A percentile compares a stretch with the other conserved stretches of the same genome.
Conservation (phyloP, 2,888 invertebrate genomes). For the Gisinianus flammeolus region DNA sequence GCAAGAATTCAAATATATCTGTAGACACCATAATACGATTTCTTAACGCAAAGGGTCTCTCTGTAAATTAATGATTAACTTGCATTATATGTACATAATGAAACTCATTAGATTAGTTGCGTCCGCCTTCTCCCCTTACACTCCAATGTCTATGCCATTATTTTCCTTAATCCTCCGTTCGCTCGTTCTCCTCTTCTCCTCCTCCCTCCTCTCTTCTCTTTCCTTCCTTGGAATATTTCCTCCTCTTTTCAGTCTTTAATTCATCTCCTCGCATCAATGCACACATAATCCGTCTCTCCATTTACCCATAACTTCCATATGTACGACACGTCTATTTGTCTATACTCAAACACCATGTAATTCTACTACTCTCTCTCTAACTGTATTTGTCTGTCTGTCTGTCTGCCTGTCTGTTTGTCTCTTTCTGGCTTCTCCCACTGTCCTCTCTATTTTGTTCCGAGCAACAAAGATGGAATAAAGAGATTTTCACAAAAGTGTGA, state of each 20-base stretch:
- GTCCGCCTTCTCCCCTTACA: conserved; percentile 41
- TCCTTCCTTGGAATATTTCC: conserved; percentile 34
- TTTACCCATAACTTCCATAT: conserved; percentile 1
- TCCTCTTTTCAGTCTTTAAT: conserved; percentile 39
- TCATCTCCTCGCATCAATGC: conserved; percentile 41
- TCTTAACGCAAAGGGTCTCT: conserved; percentile 28
- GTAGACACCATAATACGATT: conserved; percentile 40
- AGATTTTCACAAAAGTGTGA: conserved; percentile 40
- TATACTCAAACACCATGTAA: background rate
- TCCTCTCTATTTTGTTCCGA: background rate
- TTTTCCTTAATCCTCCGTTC: conserved; percentile 31
- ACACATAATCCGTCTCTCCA: conserved; percentile 39
- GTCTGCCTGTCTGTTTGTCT: background rate
- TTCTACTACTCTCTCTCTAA: too few relatives aligned
- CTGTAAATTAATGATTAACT: conserved; percentile 41
- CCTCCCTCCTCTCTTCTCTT: conserved; percentile 21
- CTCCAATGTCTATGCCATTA: conserved; percentile 42
- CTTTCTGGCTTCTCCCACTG: background rate
- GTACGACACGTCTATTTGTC: background rate
- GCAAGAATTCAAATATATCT: conserved; percentile 39
- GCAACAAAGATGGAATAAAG: conserved; percentile 21
- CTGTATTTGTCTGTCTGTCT: background rate
- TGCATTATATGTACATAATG: too few relatives aligned
- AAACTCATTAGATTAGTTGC: conserved; percentile 43
- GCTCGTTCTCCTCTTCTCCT: conserved; percentile 9